Evolutionary conservation across 2,113 vertebrate species (phyloP).

Genomic region (Anolis carolinensis): DNA sequence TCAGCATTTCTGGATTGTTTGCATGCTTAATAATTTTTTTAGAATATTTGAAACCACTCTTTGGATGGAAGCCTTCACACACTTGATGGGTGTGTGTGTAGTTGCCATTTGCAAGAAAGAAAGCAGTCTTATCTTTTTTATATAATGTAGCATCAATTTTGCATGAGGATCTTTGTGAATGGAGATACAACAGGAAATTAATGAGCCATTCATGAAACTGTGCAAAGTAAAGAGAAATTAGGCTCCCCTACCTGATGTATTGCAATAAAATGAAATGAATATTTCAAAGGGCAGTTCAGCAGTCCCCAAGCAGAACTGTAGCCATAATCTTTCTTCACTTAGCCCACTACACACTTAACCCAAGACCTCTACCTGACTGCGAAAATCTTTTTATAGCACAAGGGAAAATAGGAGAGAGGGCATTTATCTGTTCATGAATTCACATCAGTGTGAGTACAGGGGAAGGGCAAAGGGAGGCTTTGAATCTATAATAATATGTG

Average conservation of each 20-base stretch:
- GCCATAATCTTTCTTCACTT: not conserved
- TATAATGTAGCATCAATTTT: not conserved
- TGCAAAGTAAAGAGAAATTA: slow-evolving; percentile 14
- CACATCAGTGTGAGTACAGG: not conserved
- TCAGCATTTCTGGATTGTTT: slow-evolving; percentile 2
- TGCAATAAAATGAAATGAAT: slow-evolving; percentile 20
- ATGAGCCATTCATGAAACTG: not conserved
- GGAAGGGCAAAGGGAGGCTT: not conserved
- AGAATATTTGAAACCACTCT: not conserved
- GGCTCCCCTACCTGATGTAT: not conserved
- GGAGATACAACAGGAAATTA: not conserved
- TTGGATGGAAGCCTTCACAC: not conserved
- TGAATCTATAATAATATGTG: not conserved
- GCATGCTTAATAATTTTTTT: slow-evolving; percentile 3
- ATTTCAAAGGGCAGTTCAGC: slow-evolving; percentile 23
- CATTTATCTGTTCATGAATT: not conserved
- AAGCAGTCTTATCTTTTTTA: slow-evolving; percentile 9
- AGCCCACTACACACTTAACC: slow-evolving; percentile 42
- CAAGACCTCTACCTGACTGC: slow-evolving; percentile 19
- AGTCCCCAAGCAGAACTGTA: slow-evolving; percentile 27
- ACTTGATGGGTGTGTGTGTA: not conserved
- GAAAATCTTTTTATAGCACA: slow-evolving; percentile 9
- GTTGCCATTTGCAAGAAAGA: not conserved
- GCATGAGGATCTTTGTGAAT: slow-evolving; percentile 22
- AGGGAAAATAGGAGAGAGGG: not conserved